Percentiles rank a stretch among this genome's conserved stretches.
phyloP scores from a whole-genome alignment of 2,888 invertebrate genomes.

The Nomada ferruginata region DNA sequence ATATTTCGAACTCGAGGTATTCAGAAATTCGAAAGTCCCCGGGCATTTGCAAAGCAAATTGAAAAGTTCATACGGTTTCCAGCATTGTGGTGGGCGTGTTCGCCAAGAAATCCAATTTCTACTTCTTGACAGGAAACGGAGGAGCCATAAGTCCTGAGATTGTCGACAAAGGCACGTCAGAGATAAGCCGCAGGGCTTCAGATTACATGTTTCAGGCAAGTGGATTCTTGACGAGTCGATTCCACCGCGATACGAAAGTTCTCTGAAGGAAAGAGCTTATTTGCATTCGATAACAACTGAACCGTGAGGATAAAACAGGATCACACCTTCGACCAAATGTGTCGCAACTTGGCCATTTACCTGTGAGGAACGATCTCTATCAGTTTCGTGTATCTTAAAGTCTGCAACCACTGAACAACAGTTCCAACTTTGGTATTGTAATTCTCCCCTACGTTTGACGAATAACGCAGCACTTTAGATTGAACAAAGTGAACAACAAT shows the following conservation, averaged over 20 bases:
- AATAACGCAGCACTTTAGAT: too few species aligned
- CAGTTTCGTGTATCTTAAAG: not conserved
- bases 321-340: slow-evolving; percentile 21
- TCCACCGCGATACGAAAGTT: slow-evolving; percentile 53
- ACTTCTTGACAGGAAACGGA: slow-evolving; percentile 16
- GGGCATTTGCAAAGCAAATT: not conserved
- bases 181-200: slow-evolving; percentile 51
- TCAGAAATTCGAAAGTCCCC: not conserved
- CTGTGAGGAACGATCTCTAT: slow-evolving; percentile 2
- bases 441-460: too few species aligned
- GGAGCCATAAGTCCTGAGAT: slow-evolving; percentile 34
- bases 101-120: slow-evolving; percentile 15
- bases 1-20: not conserved
- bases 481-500: too few species aligned
- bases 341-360: not conserved
- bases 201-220: slow-evolving; percentile 56
- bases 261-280: slow-evolving; percentile 55
- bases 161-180: slow-evolving; percentile 50
- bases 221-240: slow-evolving; percentile 51
- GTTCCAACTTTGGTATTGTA: not conserved
- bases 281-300: slow-evolving; percentile 62
- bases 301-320: slow-evolving; percentile 34
- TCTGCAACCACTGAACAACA: too few species aligned
- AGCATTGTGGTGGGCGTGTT: not conserved
- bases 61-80: not conserved